Evolutionary conservation across 2,113 vertebrate species (phyloP).

Genomic region (Mixornis gularis): DNA sequence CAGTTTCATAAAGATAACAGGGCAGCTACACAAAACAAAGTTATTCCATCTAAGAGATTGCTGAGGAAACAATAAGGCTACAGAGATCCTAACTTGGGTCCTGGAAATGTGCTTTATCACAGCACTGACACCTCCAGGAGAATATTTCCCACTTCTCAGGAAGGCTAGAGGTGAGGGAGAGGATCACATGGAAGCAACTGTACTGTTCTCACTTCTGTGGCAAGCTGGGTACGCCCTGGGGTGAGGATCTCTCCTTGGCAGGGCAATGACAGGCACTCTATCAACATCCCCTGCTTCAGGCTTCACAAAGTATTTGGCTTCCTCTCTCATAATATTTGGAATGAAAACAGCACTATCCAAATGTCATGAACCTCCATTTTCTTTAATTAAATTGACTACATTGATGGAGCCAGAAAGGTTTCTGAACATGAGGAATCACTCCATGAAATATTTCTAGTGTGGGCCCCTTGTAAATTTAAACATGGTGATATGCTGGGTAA

Average conservation of each 20-base stretch:
- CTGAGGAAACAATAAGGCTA: background rate
- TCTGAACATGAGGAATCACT: background rate
- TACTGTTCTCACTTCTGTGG: background rate
- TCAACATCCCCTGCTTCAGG: background rate
- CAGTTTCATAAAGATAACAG: background rate
- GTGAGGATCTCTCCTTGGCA: background rate
- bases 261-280: background rate
- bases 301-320: conserved; percentile 5
- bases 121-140: background rate
- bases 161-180: background rate
- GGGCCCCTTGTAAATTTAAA: background rate
- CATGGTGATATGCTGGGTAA: background rate
- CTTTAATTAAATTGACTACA: background rate
- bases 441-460: background rate
- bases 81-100: background rate
- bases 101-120: background rate
- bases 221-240: background rate
- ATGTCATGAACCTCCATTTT: background rate
- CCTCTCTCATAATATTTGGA: background rate
- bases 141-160: background rate
- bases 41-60: background rate
- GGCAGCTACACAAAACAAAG: background rate
- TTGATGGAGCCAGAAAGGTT: background rate
- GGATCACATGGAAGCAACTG: background rate
- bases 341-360: background rate